Evolutionary conservation across 2,888 invertebrate genomes (phyloP), one percentile per base, ranked within the genome.

Genomic region (Melikaiella ostensackeni): DNA sequence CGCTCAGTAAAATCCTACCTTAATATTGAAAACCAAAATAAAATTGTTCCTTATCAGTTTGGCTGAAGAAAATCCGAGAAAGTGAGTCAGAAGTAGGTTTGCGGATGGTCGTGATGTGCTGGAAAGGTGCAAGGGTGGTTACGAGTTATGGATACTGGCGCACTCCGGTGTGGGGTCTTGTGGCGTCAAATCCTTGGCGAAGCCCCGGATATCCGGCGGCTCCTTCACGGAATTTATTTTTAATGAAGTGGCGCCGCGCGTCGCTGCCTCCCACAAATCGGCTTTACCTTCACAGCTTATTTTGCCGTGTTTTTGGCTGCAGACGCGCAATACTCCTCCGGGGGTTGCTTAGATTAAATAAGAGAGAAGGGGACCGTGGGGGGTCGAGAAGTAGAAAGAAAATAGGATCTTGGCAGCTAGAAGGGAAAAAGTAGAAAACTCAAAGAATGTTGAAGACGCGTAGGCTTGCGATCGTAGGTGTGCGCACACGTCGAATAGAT

Each of bases 231-330:
- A 92, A 92, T 92, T 92, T 92, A 92, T 92, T 92, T 92, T 92
- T 92, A 92, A 92, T 92, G 92, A 92, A 92, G 92, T 92, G 91
- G 87, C 89, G 88, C 89, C 86, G 81, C 84, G 81, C 81, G 83
- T 61, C 61, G 61, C 16, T 61, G 75, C 50, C 30, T 74, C 74
- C 24, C 21, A 30, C 46, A 50, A 5, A 50, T n/a, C 19, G 30
- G 13, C 30, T 50, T n/a, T 59, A 35, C 33, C 59, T 74, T 21
- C 75, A 75, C 74, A 76, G 74, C 73, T 76, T 50, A 46, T 30
- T 76, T 76, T 76, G 38, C 75, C 35, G 73, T 55, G 62, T 42
- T 77, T 76, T 81, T 64, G 74, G 57, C 76, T 27, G 30, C 70
- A 62, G 30, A 33, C 75, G 70, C 75, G 59, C 76, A 76, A 77